Percentiles rank a stretch among this genome's conserved stretches.
Evolutionary conservation across 2,888 invertebrate genomes (phyloP).

Genomic region (Acronicta psi): DNA sequence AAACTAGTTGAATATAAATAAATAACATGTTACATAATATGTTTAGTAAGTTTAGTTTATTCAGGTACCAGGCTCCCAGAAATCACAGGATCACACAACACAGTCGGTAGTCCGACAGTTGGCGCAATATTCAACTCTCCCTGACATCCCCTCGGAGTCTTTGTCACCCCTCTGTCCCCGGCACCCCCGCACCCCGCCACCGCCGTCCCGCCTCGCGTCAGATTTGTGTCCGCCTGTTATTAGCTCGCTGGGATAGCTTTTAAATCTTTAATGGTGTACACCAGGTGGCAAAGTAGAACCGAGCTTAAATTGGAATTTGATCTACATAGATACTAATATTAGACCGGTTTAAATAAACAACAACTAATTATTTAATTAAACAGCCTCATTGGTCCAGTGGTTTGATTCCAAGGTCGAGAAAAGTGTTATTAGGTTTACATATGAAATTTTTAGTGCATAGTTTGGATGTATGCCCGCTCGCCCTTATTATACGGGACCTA

Average conservation of each 20-base stretch:
- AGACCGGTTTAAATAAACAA: no score
- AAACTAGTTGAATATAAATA: no score
- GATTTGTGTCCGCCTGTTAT: constrained; percentile 51
- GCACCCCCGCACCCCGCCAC: background rate
- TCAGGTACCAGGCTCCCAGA: constrained; percentile 1
- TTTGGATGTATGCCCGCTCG: no score
- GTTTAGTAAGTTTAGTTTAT: background rate
- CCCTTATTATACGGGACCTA: no score
- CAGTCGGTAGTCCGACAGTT: constrained; percentile 4
- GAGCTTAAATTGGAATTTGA: constrained; percentile 20
- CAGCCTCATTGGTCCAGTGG: no score
- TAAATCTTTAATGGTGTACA: constrained; percentile 39
- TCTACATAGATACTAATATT: no score
- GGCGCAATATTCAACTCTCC: constrained; percentile 4
- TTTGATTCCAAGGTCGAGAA: no score
- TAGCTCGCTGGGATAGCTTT: constrained; percentile 51
- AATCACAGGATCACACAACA: constrained; percentile 5
- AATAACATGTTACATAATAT: no score
- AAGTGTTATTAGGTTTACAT: no score
- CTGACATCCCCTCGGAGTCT: constrained; percentile 15
- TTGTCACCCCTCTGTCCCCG: constrained; percentile 1
- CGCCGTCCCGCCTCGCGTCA: constrained; percentile 12
- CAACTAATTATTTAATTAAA: no score
- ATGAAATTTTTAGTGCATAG: no score
- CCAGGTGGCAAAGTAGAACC: constrained; percentile 22